Base-by-base conservation (phyloP, 2,113 vertebrate genomes). In the Pseudonaja textilis region DNA sequence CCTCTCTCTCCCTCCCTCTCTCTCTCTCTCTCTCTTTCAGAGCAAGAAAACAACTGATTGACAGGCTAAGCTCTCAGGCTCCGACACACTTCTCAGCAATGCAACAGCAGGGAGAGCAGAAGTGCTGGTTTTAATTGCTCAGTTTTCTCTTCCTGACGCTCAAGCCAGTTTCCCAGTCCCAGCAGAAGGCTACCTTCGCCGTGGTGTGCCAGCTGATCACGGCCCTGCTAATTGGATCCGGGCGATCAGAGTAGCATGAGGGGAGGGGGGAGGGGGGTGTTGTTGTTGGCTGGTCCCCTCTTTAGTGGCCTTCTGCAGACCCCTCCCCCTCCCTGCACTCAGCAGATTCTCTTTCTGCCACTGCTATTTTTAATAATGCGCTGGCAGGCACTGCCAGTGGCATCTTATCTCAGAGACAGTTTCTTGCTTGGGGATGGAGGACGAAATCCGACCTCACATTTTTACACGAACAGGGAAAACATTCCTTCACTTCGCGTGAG, bases 91-190 rank as follows among this genome's bases (percentile, higher is more conserved):
- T 25, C 90, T 55, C 55, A 23, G 90, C 93, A 45, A 85, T 47
- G 11, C 50, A 89, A 90, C 90, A 54, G 93, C 64, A 64, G 87
- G 90, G 45, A 91, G 45, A 39, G 45, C 14, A 2, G 45, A 52
- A 91, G 55, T 52, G 87, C 90, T 34, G 54, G 25, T 93, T 93
- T 85, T 93, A 89, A 93, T 93, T 89, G 87, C 87, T 42, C 57
- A 25, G 29, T 52, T 92, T 64, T 39, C 45, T 34, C 42, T 64
- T 52, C 90, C 47, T 56, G 42, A 81, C 12, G 26, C 47, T 61
- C n/a, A 4, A 85, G 54, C 29, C 87, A n/a, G 39, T 85, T 90
- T 81, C 55, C 7, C 25, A 1, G 20, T 22, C 55, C 54, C 25
- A 2, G 56, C 56, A 81, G 69, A 59, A 89, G 87, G 23, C 74